A percentile compares a stretch with the other conserved stretches of the same genome.
Evolutionary conservation across 1,140 invertebrate species (phyloP).

Genomic region (Pseudachorutes palmiensis): DNA sequence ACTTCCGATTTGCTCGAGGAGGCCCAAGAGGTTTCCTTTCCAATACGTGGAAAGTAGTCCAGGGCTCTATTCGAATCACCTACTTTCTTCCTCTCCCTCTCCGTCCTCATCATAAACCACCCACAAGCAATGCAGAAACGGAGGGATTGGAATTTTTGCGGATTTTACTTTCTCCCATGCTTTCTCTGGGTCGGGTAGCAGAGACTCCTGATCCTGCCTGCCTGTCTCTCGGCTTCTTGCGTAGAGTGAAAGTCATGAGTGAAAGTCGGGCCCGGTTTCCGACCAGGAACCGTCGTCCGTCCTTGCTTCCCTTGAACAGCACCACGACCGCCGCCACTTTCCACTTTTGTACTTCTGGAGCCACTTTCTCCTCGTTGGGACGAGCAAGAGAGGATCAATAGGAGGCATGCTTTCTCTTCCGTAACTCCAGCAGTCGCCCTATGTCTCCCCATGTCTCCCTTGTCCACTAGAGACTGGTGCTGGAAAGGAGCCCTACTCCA

Average conservation of each 20-base stretch:
- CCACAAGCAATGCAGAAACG: neutral
- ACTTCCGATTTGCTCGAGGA: neutral
- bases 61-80: neutral
- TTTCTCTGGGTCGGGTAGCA: neutral
- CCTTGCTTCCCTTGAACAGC: no score
- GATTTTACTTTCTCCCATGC: neutral
- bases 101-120: neutral
- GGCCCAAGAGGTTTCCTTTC: constrained; percentile 1
- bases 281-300: no score
- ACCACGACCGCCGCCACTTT: no score
- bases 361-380: no score
- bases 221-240: neutral
- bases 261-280: no score
- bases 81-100: neutral
- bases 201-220: no score
- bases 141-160: neutral
- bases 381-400: neutral
- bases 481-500: neutral
- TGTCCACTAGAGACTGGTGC: neutral
- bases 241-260: neutral
- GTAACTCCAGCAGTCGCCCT: neutral
- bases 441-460: no score
- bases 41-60: neutral
- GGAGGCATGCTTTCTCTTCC: neutral
- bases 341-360: no score